Base-by-base conservation (phyloP, 2,888 invertebrate genomes). In the Geophilus truncorum region DNA sequence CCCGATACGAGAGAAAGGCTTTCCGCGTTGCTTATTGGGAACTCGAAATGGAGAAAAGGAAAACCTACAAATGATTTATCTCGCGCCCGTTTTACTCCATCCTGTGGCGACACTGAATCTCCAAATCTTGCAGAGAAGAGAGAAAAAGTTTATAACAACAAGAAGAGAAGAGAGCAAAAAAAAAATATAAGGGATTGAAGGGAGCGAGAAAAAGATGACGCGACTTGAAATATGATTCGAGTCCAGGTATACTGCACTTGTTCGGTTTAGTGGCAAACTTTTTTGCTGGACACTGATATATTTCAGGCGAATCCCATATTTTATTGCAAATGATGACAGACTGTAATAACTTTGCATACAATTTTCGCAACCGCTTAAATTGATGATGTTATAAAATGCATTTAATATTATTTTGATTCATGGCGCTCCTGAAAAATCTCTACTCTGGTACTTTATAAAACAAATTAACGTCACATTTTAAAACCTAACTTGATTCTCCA, bases 31-130 rank as follows among this genome's bases (percentile, higher is more conserved):
- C 70, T 70, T 70, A 70, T 70, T 70, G 70, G 70, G 23, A 70
- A 70, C 25, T 70, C 70, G 25, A 70, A 70, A 70, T 70, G 28
- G 70, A 70, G 25, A 70, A 70, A 70, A 1, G n/a, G 70, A 70
- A 70, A 70, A 70, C n/a, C 70, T 70, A 70, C 70, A 70, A 70
- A 70, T 70, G 70, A 70, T 70, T 70, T 70, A 70, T 70, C 70
- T 70, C 70, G 4, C 70, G 28, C 70, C 28, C 70, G 70, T 28
- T 28, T 70, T 28, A 4, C 28, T 28, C 70, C 25, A 70, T 70
- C 70, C 28, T 70, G 28, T 70, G 70, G 70, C 70, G 70, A 70
- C 70, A 70, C 70, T 70, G 70, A 70, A 45, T 45, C 45, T 45
- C 45, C 45, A 45, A 45, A 45, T 45, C 45, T 32, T 32, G 32